Evolutionary conservation across 2,888 invertebrate genomes (phyloP).

Genomic region (Siphlonurus alternatus): DNA sequence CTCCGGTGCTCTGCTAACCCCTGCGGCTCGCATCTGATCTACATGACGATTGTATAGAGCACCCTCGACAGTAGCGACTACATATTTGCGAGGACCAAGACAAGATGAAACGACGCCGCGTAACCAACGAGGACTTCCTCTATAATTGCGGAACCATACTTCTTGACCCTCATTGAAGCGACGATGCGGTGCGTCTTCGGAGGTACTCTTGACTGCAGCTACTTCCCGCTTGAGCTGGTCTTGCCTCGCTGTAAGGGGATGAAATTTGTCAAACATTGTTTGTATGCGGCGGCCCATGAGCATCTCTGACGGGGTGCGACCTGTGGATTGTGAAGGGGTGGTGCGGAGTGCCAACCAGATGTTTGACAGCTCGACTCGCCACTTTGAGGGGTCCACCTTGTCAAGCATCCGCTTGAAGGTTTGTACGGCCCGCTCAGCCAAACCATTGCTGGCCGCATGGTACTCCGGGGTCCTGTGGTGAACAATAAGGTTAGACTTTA

Average conservation of each 20-base stretch:
- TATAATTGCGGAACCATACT: background rate
- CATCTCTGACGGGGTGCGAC: constrained; percentile 14
- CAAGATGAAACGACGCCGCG: background rate
- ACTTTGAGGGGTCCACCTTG: constrained; percentile 12
- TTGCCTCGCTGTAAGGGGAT: no score
- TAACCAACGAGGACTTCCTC: background rate
- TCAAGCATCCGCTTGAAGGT: constrained; percentile 13
- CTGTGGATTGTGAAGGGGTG: constrained; percentile 13
- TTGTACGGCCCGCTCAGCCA: constrained; percentile 17
- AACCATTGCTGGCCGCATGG: constrained; percentile 17
- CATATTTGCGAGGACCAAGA: background rate
- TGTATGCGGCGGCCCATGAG: constrained; percentile 11
- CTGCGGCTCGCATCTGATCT: background rate
- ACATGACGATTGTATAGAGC: background rate
- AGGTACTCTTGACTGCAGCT: background rate
- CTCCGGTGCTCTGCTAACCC: no score
- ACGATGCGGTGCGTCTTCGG: background rate
- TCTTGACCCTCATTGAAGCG: background rate
- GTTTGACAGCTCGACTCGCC: constrained; percentile 8
- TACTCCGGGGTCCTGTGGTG: constrained; percentile 14
- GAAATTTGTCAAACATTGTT: background rate
- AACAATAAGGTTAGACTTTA: constrained; percentile 13
- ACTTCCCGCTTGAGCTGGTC: no score
- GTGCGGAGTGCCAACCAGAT: constrained; percentile 13
- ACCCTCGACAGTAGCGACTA: background rate